A percentile compares a stretch with the other conserved stretches of the same genome.
phyloP scores from a whole-genome alignment of 2,797 vertebrate genomes.

The Scomberomorus guttatus region DNA sequence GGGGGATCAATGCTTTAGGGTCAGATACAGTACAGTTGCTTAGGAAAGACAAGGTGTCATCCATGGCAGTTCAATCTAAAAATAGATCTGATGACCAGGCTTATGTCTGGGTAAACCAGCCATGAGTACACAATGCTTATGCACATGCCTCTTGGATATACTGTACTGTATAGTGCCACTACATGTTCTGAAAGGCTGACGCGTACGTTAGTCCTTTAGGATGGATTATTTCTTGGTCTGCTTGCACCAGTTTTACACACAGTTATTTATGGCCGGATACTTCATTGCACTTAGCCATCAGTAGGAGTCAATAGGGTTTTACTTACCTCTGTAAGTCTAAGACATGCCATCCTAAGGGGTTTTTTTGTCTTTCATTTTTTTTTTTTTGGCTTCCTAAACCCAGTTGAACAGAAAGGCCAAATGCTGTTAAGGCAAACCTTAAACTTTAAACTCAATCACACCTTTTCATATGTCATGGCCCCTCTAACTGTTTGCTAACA shows the following conservation, averaged over 20 bases:
- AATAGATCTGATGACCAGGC: constrained; percentile 30
- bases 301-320: constrained; percentile 45
- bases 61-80: too few relatives aligned
- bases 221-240: constrained; percentile 18
- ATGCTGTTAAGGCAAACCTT: neutral
- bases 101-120: neutral
- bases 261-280: constrained; percentile 53
- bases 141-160: neutral
- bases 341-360: constrained; percentile 1
- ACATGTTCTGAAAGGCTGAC: constrained; percentile 9
- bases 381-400: neutral
- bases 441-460: neutral
- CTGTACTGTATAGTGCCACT: neutral
- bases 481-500: neutral
- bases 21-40: neutral
- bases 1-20: neutral
- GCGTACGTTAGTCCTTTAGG: constrained; percentile 18
- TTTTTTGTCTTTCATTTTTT: constrained; percentile 8
- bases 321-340: constrained; percentile 54
- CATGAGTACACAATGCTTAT: neutral
- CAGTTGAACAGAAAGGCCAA: neutral
- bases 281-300: constrained; percentile 50
- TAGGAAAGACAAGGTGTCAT: too few relatives aligned
- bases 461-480: neutral
- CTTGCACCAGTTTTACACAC: constrained; percentile 41